phyloP scores from a whole-genome alignment of 2,797 vertebrate species.

The Cetoscarus ocellatus region DNA sequence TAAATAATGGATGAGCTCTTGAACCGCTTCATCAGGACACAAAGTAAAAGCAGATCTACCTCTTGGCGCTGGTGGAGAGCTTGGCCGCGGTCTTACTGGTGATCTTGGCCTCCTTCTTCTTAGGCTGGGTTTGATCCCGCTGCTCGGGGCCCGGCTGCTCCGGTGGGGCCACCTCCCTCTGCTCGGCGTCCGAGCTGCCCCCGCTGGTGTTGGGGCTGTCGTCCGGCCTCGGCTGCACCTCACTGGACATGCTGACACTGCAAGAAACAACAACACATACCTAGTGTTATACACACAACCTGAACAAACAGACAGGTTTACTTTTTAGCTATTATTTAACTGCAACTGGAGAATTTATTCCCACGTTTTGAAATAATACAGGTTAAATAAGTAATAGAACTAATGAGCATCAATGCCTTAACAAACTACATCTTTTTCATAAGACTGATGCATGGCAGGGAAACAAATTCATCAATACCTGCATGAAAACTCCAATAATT shows the following conservation, averaged over 20 bases:
- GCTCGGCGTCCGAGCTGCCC: constrained; percentile 94
- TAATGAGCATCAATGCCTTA: too few species aligned
- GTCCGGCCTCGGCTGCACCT: constrained; percentile 92
- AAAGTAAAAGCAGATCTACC: constrained; percentile 76
- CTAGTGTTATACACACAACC: neutral
- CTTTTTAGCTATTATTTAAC: too few species aligned
- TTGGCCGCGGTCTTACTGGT: constrained; percentile 97
- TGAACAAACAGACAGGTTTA: neutral
- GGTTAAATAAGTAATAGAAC: too few species aligned
- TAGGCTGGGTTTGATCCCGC: constrained; percentile 91
- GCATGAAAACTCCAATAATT: too few species aligned
- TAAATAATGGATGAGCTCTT: constrained; percentile 9
- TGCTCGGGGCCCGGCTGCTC: constrained; percentile 85
- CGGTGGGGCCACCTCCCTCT: constrained; percentile 88
- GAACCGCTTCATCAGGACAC: neutral
- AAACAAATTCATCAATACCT: too few species aligned
- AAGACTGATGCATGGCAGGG: too few species aligned
- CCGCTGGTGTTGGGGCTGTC: constrained; percentile 96
- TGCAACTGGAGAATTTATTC: too few species aligned
- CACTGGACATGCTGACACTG: constrained; percentile 90
- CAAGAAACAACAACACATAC: neutral
- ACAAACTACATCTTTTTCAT: too few species aligned
- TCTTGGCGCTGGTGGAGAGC: constrained; percentile 96
- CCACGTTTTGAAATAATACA: too few species aligned
- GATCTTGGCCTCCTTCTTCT: constrained; percentile 96